Percentiles rank a stretch among this genome's conserved stretches.
Conservation (phyloP, 1,140 invertebrate genomes). For the Conus ventricosus region DNA sequence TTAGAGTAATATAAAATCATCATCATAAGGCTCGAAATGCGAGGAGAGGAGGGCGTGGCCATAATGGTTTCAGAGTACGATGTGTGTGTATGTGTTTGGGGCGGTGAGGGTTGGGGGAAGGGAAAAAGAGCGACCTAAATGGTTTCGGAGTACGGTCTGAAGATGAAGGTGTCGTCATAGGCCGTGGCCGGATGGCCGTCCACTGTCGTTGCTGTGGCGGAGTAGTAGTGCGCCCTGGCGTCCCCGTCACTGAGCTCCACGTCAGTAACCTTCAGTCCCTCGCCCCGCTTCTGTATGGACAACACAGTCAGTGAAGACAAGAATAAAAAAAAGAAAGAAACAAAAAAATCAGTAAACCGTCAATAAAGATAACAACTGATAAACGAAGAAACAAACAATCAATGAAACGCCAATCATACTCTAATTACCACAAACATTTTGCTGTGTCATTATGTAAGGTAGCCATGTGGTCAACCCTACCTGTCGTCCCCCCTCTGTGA, state of each 20-base stretch:
- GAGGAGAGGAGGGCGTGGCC: too few species aligned
- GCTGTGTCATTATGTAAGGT: too few species aligned
- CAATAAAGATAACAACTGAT: too few species aligned
- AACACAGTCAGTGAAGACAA: too few species aligned
- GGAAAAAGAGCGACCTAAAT: too few species aligned
- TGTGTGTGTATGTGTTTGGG: not conserved
- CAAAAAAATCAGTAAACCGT: too few species aligned
- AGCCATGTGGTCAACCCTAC: not conserved
- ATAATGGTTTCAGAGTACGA: too few species aligned
- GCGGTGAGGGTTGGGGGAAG: not conserved
- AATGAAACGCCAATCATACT: too few species aligned
- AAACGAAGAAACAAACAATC: not conserved
- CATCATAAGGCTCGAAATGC: too few species aligned
- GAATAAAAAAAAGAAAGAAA: too few species aligned
- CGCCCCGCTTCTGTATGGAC: not conserved
- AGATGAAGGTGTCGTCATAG: conserved; percentile 31
- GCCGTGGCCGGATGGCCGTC: not conserved
- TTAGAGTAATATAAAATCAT: too few species aligned
- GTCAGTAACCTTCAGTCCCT: not conserved
- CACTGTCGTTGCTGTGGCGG: not conserved
- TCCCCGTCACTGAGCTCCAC: not conserved
- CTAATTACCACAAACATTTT: too few species aligned
- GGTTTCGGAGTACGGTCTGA: conserved; percentile 22
- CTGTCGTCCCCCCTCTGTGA: not conserved
- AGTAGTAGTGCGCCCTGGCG: not conserved